Conservation (phyloP, 2,113 vertebrate species). For the Naja naja region DNA sequence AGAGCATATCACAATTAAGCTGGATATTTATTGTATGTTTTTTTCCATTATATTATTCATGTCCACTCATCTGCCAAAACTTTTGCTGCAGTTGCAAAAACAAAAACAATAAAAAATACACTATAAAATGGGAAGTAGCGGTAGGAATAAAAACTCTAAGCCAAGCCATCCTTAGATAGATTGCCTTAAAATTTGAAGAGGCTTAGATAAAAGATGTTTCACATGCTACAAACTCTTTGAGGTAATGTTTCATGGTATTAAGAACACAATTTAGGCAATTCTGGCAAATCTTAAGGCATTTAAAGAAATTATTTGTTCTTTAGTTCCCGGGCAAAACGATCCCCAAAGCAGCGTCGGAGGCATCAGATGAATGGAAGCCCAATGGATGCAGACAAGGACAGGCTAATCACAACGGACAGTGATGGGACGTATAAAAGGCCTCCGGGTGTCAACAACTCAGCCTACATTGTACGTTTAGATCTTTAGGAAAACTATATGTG, state of each 20-base stretch:
- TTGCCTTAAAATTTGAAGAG: not conserved
- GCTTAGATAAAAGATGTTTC: not conserved
- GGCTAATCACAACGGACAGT: conserved; percentile 89
- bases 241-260: not conserved
- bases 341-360: conserved; percentile 87
- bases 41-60: not conserved
- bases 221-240: not conserved
- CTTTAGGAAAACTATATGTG: conserved; percentile 29
- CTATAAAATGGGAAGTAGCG: not conserved
- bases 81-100: not conserved
- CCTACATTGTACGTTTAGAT: conserved; percentile 84
- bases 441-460: conserved; percentile 94
- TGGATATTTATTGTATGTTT: not conserved
- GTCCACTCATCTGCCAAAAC: not conserved
- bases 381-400: conserved; percentile 86
- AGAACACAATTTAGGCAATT: not conserved
- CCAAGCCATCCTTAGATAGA: not conserved
- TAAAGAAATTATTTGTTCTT: not conserved
- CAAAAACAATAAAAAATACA: not conserved
- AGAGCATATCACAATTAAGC: not conserved
- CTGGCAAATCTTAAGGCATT: not conserved
- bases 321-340: conserved; percentile 86
- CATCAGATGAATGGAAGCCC: conserved; percentile 86
- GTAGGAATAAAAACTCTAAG: not conserved
- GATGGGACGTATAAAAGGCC: conserved; percentile 91